These are phyloP conservation scores for Drosophila monieri DNA, from an alignment of 2,888 invertebrate genomes.

Conservation along the genomic window DNA sequence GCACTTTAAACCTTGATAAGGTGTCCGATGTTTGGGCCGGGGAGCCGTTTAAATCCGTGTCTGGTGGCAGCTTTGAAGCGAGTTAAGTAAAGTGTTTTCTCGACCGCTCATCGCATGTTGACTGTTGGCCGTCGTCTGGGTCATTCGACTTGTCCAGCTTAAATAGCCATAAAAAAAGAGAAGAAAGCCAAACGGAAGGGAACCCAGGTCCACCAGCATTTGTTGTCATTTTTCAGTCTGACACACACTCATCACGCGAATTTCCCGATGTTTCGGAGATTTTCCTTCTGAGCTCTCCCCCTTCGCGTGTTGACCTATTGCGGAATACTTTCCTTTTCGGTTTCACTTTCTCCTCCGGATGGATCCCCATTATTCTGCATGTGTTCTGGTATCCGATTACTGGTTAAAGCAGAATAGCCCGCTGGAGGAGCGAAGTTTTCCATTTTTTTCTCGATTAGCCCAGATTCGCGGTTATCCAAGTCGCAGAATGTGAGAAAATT, in stretches of 20 bases:
- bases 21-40: not conserved
- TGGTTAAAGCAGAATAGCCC: conserved; percentile 1
- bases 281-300: conserved; percentile 5
- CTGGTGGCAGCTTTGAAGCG: conserved; percentile 34
- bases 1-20: conserved; percentile 41
- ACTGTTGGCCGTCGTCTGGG: conserved; percentile 54
- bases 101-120: conserved; percentile 62
- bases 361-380: conserved; percentile 15
- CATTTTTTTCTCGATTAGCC: not conserved
- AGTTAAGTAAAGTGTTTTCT: conserved; percentile 64
- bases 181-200: not conserved
- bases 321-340: conserved; percentile 28
- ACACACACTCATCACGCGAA: conserved; percentile 45
- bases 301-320: conserved; percentile 10
- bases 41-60: conserved; percentile 23
- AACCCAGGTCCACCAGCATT: not conserved
- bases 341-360: conserved; percentile 19
- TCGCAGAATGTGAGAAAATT: conserved; percentile 15
- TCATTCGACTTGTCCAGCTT: conserved; percentile 62
- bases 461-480: conserved; percentile 18
- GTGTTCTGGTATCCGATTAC: conserved; percentile 35
- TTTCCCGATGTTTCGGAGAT: conserved; percentile 14
- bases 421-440: conserved; percentile 1
- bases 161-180: conserved; percentile 44
- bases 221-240: conserved; percentile 28